Conservation (phyloP, 2,888 invertebrate species). For the Sphaerophoria rueppellii region DNA sequence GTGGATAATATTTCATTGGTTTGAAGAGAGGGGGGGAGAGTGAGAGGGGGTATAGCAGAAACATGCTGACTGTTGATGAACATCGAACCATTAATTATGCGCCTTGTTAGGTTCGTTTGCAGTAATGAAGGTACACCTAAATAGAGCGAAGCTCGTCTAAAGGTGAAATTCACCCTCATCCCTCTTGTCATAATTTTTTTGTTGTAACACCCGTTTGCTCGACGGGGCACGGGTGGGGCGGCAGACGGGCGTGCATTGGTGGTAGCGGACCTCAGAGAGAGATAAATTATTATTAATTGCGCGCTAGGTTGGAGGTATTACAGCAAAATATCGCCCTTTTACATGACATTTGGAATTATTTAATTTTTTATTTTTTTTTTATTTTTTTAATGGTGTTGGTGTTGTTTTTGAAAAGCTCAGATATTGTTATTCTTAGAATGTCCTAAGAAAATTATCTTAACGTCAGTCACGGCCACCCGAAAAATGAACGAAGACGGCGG, state of each 20-base stretch:
- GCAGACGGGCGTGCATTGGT: no score
- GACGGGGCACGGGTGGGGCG: no score
- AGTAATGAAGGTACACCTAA: constrained; percentile 22
- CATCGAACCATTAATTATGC: constrained; percentile 70
- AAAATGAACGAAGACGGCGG: constrained; percentile 6
- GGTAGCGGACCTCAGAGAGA: constrained; percentile 17
- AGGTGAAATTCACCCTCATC: not conserved
- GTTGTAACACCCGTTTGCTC: constrained; percentile 5
- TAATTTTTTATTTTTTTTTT: constrained; percentile 26
- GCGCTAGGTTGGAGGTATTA: constrained; percentile 23
- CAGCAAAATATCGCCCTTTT: constrained; percentile 33
- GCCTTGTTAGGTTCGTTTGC: constrained; percentile 61
- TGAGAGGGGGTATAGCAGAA: constrained; percentile 4
- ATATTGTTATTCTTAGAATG: constrained; percentile 54
- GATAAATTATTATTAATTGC: constrained; percentile 72
- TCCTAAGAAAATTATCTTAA: constrained; percentile 47
- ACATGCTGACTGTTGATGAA: constrained; percentile 72
- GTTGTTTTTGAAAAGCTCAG: constrained; percentile 1
- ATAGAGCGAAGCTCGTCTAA: constrained; percentile 1
- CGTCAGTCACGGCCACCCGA: constrained; percentile 38
- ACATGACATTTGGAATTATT: constrained; percentile 67
- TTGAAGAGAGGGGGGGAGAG: not conserved
- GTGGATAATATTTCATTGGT: constrained; percentile 66
- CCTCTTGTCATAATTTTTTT: not conserved
- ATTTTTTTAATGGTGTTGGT: not conserved